Evolutionary conservation across 2,113 vertebrate genomes (phyloP), one percentile per base, ranked within the genome.

Genomic region (Halichoerus grypus): DNA sequence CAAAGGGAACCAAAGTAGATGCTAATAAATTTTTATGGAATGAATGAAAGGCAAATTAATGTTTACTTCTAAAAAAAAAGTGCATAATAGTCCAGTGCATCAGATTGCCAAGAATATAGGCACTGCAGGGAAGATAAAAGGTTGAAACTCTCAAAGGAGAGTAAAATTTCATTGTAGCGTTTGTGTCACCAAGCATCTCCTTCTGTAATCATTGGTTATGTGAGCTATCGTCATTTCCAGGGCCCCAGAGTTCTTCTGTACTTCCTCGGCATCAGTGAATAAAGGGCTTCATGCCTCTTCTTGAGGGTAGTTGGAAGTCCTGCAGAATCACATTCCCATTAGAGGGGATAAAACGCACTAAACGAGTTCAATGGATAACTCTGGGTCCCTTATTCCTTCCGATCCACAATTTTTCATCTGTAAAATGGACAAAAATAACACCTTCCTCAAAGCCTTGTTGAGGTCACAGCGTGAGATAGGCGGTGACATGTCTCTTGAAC

Each of bases 11-110:
- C 55, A 81, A 84, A 88, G 31, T 69, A 53, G 74, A 76, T 91
- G 80, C 80, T 95, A 95, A 92, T 94, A 89, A 72, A 97, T 96
- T 95, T 89, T 96, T 91, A 95, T 33, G 33, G 61, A 21, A 21
- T 21, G 53, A 72, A 67, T 87, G 31, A 92, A 94, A 92, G 76
- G n/a, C 80, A 57, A 88, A 94, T 94, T 79, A 72, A 94, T 87
- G 15, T 74, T 88, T 74, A 74, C 82, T 95, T 97, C 61, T 49
- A 31, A 90, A 42, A 91, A 91, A 31, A 92, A 94, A 74, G 77
- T 57, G 14, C 80, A 81, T 61, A 90, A 90, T 80, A 80, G 69
- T 42, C 33, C 92, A 84, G 8, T 83, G 95, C 69, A 94, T 88
- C 69, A 84, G 63, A 33, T 76, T 97, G 84, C 76, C 88, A 94